These are phyloP conservation scores for Pantelozetes paolii DNA, from an alignment of 2,888 invertebrate genomes.

Conservation along the genomic window DNA sequence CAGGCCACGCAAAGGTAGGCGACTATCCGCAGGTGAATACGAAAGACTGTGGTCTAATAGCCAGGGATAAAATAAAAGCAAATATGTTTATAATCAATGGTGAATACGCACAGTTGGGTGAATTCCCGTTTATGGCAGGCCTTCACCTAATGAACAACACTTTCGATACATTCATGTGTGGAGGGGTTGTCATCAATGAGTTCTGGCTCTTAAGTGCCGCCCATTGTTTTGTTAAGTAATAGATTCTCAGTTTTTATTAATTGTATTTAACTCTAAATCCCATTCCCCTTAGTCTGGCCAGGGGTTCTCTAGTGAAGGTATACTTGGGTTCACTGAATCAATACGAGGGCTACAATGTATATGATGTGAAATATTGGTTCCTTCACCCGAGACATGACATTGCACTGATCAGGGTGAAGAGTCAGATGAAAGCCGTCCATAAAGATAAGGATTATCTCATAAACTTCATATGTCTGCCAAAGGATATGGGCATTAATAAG, in stretches of 20 bases:
- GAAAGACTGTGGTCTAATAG: not conserved
- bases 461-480: not conserved
- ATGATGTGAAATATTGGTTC: not conserved
- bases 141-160: not conserved
- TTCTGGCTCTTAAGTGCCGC: conserved; percentile 89
- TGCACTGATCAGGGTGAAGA: not conserved
- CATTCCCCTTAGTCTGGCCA: too few relatives aligned
- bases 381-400: not conserved
- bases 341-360: not conserved
- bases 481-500: not conserved
- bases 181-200: conserved; percentile 80
- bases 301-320: not conserved
- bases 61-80: not conserved
- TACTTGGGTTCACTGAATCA: not conserved
- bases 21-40: not conserved
- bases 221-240: conserved; percentile 55
- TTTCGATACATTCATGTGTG: conserved; percentile 62
- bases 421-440: too few relatives aligned
- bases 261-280: too few relatives aligned
- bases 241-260: not conserved
- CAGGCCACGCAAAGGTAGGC: not conserved
- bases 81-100: not conserved
- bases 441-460: not conserved
- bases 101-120: not conserved
- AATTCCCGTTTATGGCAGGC: not conserved